Base-by-base conservation (phyloP, 1,140 invertebrate species). In the Cecropterus lyciades region DNA sequence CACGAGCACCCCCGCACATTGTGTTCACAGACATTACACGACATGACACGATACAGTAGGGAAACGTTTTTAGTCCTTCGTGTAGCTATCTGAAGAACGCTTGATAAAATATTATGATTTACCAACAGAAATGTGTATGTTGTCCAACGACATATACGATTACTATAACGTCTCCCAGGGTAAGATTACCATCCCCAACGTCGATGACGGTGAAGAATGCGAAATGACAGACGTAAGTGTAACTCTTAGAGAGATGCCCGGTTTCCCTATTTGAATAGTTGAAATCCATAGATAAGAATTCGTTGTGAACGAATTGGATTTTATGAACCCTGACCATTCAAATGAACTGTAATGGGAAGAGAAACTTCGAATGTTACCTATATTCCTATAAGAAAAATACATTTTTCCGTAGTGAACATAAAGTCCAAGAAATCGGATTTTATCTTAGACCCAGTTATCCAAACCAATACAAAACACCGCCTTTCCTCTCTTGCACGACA, bases 201-300 rank as follows among this genome's bases (percentile, higher is more conserved):
- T 99, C 68, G 98, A 99, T 94, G 99, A 99, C 92, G 96, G 95
- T 80, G 98, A 99, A 93, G 99, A 99, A 95, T 97, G 97, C 94
- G 79, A 84, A 74, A 92, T 97, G 77, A 99, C 98, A 77, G 98
- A 94, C 87, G 94, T 94, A 94, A 94, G 94, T 94, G 62, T 63
- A 24, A 15, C 37, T 63, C 46, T 51, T 62, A 62, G 60, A 57
- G 40, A 63, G 60, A 42, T 24, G 13, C 37, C 48, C 51, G 49
- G 60, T 52, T 30, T 17, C 60, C 60, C 48, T 51, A 49, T 63
- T 51, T 52, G 48, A 52, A 63, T 46, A 63, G 16, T 64, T 53
- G 37, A 45, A 45, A 52, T 13, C 15, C 24, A 27, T 24, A 27
- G 16, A 52, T 15, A 9, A 53, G 49, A 53, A 52, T 64, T 51